Evolutionary conservation across 1,140 invertebrate species (phyloP).

Genomic region (Platorchestia sp.): DNA sequence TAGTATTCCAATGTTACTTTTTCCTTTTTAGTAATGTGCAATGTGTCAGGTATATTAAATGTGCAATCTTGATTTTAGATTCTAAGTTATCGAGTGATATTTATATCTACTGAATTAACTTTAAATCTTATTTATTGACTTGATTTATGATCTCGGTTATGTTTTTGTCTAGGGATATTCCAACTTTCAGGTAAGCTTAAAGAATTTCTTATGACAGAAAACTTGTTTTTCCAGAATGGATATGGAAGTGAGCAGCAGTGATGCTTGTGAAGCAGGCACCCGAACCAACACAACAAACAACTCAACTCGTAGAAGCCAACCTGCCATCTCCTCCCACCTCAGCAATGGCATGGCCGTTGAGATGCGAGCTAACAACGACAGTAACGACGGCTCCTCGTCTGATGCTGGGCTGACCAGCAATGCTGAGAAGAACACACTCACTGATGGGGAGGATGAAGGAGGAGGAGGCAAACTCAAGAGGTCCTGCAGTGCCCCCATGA

Average conservation of each 20-base stretch:
- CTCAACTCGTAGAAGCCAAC: not conserved
- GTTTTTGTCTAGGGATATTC: too few relatives aligned
- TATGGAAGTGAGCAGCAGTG: conserved; percentile 50
- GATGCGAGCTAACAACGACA: conserved; percentile 57
- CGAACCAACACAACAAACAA: not conserved
- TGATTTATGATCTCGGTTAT: not conserved
- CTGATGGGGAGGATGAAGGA: conserved; percentile 57
- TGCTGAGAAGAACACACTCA: conserved; percentile 35
- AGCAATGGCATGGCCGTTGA: conserved; percentile 12
- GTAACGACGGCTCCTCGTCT: conserved; percentile 57
- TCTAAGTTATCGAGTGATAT: not conserved
- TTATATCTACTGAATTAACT: not conserved
- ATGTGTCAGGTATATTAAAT: too few relatives aligned
- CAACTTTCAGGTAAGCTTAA: too few relatives aligned
- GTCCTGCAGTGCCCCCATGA: conserved; percentile 87
- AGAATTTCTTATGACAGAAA: not conserved
- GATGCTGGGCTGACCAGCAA: not conserved
- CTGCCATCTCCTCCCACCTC: not conserved
- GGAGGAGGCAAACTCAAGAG: conserved; percentile 77
- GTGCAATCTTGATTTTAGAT: too few relatives aligned
- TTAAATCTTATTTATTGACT: not conserved
- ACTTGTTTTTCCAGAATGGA: not conserved
- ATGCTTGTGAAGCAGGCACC: not conserved
- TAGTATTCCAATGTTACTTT: too few relatives aligned
- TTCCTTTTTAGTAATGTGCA: too few relatives aligned